Conservation (phyloP, 2,113 vertebrate genomes). For the Hepsetus odoe region DNA sequence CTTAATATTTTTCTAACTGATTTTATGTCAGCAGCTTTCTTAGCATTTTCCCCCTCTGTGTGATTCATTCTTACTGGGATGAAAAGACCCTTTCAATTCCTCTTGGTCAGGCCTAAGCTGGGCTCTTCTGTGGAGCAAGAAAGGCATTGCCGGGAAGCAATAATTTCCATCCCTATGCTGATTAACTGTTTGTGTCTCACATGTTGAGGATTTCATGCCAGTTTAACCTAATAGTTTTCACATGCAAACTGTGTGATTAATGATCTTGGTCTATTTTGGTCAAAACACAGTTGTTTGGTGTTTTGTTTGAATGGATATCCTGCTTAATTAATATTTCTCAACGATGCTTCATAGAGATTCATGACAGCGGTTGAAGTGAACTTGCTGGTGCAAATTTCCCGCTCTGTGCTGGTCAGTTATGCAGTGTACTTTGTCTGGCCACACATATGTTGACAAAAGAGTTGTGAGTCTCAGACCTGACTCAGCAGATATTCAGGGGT, state of each 20-base stretch:
- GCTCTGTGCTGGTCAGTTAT: neutral
- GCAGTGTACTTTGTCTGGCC: slow-evolving; percentile 1
- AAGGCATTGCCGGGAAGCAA: slow-evolving; percentile 2
- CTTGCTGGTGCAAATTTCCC: neutral
- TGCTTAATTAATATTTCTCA: neutral
- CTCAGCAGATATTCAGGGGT: neutral
- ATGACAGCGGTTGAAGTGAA: neutral
- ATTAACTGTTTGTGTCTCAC: slow-evolving; percentile 28
- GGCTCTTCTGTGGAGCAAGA: neutral
- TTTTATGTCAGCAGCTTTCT: slow-evolving; percentile 72
- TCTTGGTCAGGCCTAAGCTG: neutral
- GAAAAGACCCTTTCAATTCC: slow-evolving; percentile 69
- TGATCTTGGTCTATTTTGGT: neutral
- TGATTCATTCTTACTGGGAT: slow-evolving; percentile 67
- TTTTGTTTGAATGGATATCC: neutral
- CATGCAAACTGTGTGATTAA: slow-evolving; percentile 3
- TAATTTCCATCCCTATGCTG: slow-evolving; percentile 26
- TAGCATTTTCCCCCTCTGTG: slow-evolving; percentile 62
- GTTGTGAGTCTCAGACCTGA: neutral
- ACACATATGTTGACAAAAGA: neutral
- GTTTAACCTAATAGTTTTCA: slow-evolving; percentile 31
- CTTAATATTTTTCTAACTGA: slow-evolving; percentile 72
- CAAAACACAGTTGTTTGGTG: neutral
- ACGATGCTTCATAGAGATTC: neutral
- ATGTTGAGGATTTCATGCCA: neutral